Evolutionary conservation across 2,797 vertebrate genomes (phyloP), one percentile per base, ranked within the genome.

Genomic region (Fratercula arctica): DNA sequence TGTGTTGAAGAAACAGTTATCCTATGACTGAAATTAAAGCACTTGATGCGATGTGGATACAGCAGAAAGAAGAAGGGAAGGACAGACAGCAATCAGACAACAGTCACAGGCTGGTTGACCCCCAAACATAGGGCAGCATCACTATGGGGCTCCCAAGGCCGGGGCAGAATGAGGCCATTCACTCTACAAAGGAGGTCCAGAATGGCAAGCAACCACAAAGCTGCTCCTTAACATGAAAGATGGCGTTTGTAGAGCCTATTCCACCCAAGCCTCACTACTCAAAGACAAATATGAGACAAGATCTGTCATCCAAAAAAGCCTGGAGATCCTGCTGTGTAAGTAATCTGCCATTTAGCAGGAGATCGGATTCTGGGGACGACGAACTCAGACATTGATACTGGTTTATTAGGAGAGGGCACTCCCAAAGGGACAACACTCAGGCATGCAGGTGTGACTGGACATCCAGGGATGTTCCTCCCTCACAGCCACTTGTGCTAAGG

Each of bases 111-210:
- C 28, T 23, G 12, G 60, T n/a, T 39, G 24, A 33, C 12, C 11
- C 48, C 17, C 2, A 0, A 10, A 15, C 51, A 29, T 5, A 14
- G 37, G 21, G 43, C 35, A 77, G 54, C 23, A 25, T 12, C 8
- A 0, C 66, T 8, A 1, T 1, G 33, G 33, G 64, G 59, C 24
- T 46, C 28, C 20, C 21, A n/a, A 11, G 26, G 37, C 3, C 0
- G 0, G 41, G 41, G 46, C 41, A 23, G 80, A 6, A 29, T 0
- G 11, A 33, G 51, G 57, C 25, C 69, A 11, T 20, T 39, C 46
- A 13, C 69, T 35, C 46, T 4, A 4, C 1, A 3, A 16, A 3
- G 16, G 21, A 46, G 60, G 19, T 69, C 43, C 37, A 26, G 31
- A 63, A 39, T 0, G 6, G 29, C 16, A 10, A 39, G 21, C 41